Conservation (phyloP, 2,113 vertebrate species). For the Osmerus mordax region DNA sequence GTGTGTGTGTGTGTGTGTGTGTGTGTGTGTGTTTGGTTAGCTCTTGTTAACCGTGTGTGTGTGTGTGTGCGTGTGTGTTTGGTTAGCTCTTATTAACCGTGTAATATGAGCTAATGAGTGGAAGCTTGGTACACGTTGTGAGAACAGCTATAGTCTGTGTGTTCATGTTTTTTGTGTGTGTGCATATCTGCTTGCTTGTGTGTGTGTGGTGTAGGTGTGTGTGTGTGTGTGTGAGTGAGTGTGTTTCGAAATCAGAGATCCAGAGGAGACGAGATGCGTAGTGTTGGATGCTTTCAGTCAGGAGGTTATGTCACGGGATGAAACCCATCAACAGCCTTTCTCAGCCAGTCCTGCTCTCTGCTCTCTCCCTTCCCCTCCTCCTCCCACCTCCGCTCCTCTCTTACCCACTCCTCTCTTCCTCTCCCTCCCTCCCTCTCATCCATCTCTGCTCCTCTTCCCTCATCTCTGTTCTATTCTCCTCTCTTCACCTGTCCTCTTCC, state of each 20-base stretch:
- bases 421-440: neutral
- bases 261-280: neutral
- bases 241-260: neutral
- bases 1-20: neutral
- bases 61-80: slow-evolving; percentile 40
- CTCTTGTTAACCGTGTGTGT: neutral
- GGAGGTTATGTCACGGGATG: slow-evolving; percentile 5
- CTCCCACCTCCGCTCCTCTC: neutral
- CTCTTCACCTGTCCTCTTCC: neutral
- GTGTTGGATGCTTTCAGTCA: slow-evolving; percentile 4
- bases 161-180: slow-evolving; percentile 17
- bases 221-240: neutral
- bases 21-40: neutral
- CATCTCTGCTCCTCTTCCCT: neutral
- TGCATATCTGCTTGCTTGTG: slow-evolving; percentile 3
- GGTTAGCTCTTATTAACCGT: slow-evolving; percentile 58
- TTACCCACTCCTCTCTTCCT: neutral
- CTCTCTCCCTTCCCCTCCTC: neutral
- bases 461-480: neutral
- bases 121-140: slow-evolving; percentile 32
- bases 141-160: slow-evolving; percentile 16
- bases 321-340: neutral
- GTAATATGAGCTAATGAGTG: slow-evolving; percentile 64
- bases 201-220: neutral
- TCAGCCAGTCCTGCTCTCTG: neutral